Percentiles rank a stretch among this genome's conserved stretches.
Evolutionary conservation across 1,140 invertebrate species (phyloP).

Genomic region (Pogonus chalceus): DNA sequence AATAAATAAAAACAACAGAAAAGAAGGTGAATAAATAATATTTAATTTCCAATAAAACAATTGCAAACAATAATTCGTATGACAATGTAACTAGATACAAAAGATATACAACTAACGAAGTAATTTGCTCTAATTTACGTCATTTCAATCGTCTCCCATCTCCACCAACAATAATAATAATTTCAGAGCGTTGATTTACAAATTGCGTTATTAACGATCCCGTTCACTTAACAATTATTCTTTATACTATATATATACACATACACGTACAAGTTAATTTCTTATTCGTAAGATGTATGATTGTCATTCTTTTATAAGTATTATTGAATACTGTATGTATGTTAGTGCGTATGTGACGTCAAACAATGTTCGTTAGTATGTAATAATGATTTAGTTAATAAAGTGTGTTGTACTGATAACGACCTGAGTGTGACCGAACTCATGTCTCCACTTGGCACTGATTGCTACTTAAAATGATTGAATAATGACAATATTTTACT

Average conservation of each 20-base stretch:
- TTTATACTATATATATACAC: neutral
- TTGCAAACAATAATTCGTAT: no score
- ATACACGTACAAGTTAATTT: neutral
- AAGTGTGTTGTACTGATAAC: neutral
- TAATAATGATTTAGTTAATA: neutral
- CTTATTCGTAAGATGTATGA: neutral
- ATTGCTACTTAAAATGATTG: conserved; percentile 10
- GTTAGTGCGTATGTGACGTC: neutral
- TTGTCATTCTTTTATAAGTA: no score
- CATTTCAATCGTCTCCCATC: no score
- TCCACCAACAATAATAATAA: no score
- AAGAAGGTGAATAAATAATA: no score
- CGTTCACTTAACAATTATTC: neutral
- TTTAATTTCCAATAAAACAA: no score
- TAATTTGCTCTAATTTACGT: no score
- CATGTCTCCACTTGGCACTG: conserved; percentile 7
- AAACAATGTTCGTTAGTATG: neutral
- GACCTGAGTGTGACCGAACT: conserved; percentile 9
- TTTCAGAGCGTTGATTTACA: neutral
- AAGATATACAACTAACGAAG: no score
- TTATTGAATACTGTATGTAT: no score
- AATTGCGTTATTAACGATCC: neutral
- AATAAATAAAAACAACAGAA: no score
- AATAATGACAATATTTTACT: conserved; percentile 8
- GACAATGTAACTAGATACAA: no score